These are phyloP conservation scores for Abramis brama DNA, from an alignment of 2,113 vertebrate species.

Conservation along the genomic window DNA sequence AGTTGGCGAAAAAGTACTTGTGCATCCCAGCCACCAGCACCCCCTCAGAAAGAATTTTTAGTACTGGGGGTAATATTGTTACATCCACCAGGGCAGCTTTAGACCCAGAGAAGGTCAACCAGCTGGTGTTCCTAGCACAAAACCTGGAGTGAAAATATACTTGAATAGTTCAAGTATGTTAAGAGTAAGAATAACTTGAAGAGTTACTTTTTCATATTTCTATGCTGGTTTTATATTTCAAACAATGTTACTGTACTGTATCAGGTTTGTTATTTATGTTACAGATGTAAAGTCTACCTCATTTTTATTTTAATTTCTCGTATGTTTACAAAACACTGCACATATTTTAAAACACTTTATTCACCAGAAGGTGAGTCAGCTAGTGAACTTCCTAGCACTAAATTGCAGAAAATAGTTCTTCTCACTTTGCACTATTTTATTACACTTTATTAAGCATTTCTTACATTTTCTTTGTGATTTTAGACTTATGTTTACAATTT, in stretches of 20 bases:
- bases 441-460: too few species aligned
- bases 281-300: neutral
- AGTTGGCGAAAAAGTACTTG: constrained; percentile 29
- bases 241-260: too few species aligned
- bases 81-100: constrained; percentile 34
- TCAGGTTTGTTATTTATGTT: too few species aligned
- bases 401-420: neutral
- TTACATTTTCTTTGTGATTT: too few species aligned
- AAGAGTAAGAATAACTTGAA: constrained; percentile 4
- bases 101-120: constrained; percentile 37
- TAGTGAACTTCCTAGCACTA: neutral
- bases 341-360: too few species aligned
- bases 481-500: too few species aligned
- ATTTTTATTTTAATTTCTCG: too few species aligned
- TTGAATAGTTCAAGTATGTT: constrained; percentile 1
- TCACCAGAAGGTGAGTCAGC: too few species aligned
- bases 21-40: constrained; percentile 42
- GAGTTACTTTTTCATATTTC: constrained; percentile 1
- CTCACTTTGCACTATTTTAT: too few species aligned
- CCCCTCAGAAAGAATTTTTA: constrained; percentile 25
- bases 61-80: constrained; percentile 35
- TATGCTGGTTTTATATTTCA: neutral
- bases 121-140: constrained; percentile 19
- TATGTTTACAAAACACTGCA: too few species aligned
- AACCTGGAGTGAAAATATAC: constrained; percentile 27